Percentiles rank a stretch among this genome's conserved stretches.
These are phyloP conservation scores for Hipposideros armiger DNA, from an alignment of 2,113 vertebrate species.

Conservation along the genomic window DNA sequence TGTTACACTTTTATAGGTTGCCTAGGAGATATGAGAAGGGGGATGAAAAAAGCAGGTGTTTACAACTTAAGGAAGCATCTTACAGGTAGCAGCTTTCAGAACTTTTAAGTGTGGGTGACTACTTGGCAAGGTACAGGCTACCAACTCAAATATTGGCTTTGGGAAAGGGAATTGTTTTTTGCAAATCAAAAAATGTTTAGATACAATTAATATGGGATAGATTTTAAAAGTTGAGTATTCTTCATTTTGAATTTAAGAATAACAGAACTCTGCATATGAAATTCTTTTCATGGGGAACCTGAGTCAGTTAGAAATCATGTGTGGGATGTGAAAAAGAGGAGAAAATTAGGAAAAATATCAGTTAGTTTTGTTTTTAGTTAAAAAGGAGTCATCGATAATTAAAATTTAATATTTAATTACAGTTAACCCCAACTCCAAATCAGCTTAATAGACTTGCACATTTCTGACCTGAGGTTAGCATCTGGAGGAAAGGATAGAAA, in stretches of 20 bases:
- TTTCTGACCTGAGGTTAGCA: background rate
- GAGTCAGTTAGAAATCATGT: background rate
- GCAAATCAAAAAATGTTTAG: constrained; percentile 15
- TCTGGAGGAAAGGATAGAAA: background rate
- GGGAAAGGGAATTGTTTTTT: background rate
- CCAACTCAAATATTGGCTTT: constrained; percentile 31
- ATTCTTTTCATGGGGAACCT: background rate
- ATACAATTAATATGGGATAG: background rate
- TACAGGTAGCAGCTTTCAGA: background rate
- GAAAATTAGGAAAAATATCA: background rate
- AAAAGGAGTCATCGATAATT: background rate
- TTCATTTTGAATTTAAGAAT: constrained; percentile 11
- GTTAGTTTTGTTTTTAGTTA: background rate
- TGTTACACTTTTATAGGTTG: constrained; percentile 41
- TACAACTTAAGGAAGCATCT: constrained; percentile 2
- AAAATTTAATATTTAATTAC: constrained; percentile 12
- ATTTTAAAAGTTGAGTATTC: background rate
- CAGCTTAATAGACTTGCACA: background rate
- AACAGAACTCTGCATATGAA: background rate
- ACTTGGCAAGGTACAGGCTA: background rate
- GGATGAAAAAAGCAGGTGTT: constrained; percentile 50
- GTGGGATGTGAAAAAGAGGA: background rate
- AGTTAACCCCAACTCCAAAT: background rate
- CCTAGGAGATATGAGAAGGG: background rate
- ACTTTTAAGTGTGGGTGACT: constrained; percentile 5